Evolutionary conservation across 2,797 vertebrate genomes (phyloP).

Genomic region (Lepus townsendii): DNA sequence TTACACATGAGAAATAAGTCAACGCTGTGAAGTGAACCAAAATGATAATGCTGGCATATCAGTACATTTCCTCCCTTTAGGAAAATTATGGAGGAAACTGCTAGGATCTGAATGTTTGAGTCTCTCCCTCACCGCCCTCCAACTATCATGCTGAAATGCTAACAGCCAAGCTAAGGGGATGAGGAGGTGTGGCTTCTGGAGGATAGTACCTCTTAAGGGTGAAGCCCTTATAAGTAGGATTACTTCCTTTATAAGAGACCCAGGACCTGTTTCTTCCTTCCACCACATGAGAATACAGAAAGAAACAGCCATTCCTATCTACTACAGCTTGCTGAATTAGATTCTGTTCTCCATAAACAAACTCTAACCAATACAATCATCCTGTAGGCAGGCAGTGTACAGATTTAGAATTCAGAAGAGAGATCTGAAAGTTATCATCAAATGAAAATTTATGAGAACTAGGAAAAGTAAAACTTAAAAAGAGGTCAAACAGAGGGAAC

Average conservation of each 20-base stretch:
- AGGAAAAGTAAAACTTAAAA: not conserved
- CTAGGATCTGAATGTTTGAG: not conserved
- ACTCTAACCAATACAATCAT: not conserved
- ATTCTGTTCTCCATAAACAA: slow-evolving; percentile 9
- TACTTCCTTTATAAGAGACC: not conserved
- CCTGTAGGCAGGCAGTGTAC: not conserved
- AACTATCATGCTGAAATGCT: not conserved
- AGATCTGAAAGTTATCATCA: not conserved
- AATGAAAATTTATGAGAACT: not conserved
- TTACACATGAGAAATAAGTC: slow-evolving; percentile 9
- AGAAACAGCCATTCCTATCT: not conserved
- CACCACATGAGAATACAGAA: not conserved
- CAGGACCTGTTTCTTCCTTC: not conserved
- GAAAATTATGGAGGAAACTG: slow-evolving; percentile 13
- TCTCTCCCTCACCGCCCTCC: not conserved
- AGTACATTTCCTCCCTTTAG: not conserved
- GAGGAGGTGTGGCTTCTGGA: not conserved
- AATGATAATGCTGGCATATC: not conserved
- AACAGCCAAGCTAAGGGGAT: not conserved
- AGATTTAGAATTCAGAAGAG: not conserved
- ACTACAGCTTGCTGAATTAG: not conserved
- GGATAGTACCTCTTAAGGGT: not conserved
- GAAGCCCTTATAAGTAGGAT: not conserved
- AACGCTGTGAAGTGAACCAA: slow-evolving; percentile 6
- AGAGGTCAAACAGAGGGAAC: not conserved